Evolutionary conservation across 2,888 invertebrate genomes (phyloP).

Genomic region (Vanessa cardui): DNA sequence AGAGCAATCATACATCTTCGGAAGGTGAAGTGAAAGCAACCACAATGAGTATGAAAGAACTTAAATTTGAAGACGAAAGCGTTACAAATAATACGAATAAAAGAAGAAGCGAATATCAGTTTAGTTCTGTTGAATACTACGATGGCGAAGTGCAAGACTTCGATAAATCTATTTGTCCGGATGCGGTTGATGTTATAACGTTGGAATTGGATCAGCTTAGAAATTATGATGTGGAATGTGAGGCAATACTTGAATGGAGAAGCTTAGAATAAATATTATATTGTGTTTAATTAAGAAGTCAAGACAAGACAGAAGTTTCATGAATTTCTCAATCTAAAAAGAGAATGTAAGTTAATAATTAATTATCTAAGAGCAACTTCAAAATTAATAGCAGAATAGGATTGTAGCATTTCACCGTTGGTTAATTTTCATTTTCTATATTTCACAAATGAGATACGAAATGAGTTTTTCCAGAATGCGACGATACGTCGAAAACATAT

Average conservation of each 20-base stretch:
- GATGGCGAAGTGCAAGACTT: constrained; percentile 57
- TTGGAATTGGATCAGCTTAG: constrained; percentile 60
- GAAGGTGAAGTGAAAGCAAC: constrained; percentile 38
- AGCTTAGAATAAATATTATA: constrained; percentile 50
- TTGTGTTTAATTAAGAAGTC: background rate
- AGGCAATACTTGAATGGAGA: constrained; percentile 58
- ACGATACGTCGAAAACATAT: too few species aligned
- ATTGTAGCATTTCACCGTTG: too few species aligned
- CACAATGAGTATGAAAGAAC: constrained; percentile 20
- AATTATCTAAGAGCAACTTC: too few species aligned
- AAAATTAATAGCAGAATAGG: too few species aligned
- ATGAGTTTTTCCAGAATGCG: too few species aligned
- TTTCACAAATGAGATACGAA: too few species aligned
- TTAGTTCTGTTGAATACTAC: constrained; percentile 68
- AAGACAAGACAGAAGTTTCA: background rate
- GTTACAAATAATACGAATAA: constrained; percentile 27
- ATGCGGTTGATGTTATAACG: constrained; percentile 53
- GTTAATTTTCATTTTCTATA: too few species aligned
- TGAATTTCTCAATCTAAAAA: background rate
- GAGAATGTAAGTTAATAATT: too few species aligned
- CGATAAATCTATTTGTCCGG: constrained; percentile 50
- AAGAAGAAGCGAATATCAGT: constrained; percentile 62
- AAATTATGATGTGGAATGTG: constrained; percentile 65
- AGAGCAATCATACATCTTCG: constrained; percentile 18
- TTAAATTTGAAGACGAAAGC: background rate